Evolutionary conservation across 2,888 invertebrate species (phyloP).

Genomic region (Agrilus biguttatus): DNA sequence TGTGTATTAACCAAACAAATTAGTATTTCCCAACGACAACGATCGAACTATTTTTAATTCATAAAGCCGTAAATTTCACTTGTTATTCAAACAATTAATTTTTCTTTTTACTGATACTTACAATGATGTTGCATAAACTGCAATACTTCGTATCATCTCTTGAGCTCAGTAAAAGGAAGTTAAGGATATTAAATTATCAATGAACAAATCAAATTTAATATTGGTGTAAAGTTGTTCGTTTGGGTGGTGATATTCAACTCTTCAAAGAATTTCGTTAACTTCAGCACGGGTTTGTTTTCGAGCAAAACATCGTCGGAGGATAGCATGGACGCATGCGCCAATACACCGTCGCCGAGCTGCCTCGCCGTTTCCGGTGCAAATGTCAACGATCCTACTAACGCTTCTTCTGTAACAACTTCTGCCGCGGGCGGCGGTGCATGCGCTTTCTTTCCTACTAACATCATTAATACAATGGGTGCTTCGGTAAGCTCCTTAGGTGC

Average conservation of each 20-base stretch:
- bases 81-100: too few species aligned
- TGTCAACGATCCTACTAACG: conserved; percentile 45
- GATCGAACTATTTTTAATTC: too few species aligned
- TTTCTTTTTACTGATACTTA: too few species aligned
- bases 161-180: too few species aligned
- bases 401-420: conserved; percentile 48
- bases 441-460: conserved; percentile 30
- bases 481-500: conserved; percentile 27
- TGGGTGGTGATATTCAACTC: conserved; percentile 42
- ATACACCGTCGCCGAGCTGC: conserved; percentile 20
- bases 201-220: too few species aligned
- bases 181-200: too few species aligned
- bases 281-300: conserved; percentile 85
- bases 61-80: too few species aligned
- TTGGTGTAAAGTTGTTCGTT: too few species aligned
- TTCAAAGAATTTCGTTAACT: conserved; percentile 90
- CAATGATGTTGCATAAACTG: too few species aligned
- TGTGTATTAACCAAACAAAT: too few species aligned
- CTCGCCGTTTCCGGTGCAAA: conserved; percentile 26
- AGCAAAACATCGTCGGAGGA: conserved; percentile 88
- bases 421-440: conserved; percentile 31
- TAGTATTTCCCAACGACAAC: too few species aligned
- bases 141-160: too few species aligned
- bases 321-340: conserved; percentile 40
- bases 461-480: conserved; percentile 30